Conservation (phyloP, 2,797 vertebrate genomes). For the Calcarius lapponicus region DNA sequence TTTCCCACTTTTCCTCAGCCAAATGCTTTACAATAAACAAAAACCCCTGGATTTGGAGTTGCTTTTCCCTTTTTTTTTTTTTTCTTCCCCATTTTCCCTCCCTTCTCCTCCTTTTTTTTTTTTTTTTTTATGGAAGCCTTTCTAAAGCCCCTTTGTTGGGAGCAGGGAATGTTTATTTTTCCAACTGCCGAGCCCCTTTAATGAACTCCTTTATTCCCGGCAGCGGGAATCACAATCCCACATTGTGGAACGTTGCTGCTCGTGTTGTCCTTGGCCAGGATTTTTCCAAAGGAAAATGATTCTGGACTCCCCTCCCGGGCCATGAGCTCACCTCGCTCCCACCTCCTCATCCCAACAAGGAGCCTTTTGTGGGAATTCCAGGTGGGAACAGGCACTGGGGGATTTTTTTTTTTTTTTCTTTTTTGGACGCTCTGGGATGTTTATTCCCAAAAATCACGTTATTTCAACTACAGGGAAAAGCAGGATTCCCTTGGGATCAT, state of each 20-base stretch:
- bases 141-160: conserved; percentile 74
- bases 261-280: conserved; percentile 73
- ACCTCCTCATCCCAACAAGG: not conserved
- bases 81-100: not conserved
- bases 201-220: conserved; percentile 50
- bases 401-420: not conserved
- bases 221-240: conserved; percentile 72
- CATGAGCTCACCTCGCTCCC: conserved; percentile 64
- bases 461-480: rapidly evolving
- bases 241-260: conserved; percentile 54
- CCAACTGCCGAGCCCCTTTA: conserved; percentile 53
- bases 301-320: conserved; percentile 28
- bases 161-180: conserved; percentile 72
- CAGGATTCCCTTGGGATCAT: not conserved
- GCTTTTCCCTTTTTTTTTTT: not conserved
- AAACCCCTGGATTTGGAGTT: not conserved
- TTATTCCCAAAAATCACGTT: not conserved
- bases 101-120: not conserved
- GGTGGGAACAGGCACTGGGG: not conserved
- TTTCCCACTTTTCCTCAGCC: conserved; percentile 44
- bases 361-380: conserved; percentile 24
- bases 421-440: not conserved
- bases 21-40: conserved; percentile 60
- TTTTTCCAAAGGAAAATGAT: conserved; percentile 36
- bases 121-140: not conserved